Conservation (phyloP, 2,888 invertebrate genomes). For the Ceriagrion tenellum region DNA sequence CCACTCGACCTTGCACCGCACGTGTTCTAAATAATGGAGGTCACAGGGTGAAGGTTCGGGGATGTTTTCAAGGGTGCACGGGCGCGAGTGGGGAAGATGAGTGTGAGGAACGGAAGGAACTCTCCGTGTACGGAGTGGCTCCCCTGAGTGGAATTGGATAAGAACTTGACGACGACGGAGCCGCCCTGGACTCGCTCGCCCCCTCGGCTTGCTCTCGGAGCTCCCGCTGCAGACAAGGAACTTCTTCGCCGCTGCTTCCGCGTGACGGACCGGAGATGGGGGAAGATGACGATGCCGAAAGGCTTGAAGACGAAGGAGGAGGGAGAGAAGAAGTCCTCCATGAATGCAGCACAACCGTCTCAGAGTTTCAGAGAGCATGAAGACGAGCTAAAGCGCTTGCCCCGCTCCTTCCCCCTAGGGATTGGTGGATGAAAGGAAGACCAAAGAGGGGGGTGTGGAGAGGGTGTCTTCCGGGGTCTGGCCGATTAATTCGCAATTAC, state of each 20-base stretch:
- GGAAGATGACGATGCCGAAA: no score
- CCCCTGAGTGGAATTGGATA: not conserved
- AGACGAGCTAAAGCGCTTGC: not conserved
- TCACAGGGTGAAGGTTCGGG: no score
- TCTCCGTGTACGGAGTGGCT: no score
- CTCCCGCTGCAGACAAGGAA: not conserved
- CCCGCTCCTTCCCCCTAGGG: no score
- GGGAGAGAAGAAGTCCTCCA: not conserved
- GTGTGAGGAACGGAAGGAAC: no score
- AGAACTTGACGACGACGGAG: not conserved
- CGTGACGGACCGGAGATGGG: no score
- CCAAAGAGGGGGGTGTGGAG: not conserved
- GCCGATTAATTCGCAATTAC: slow-evolving; percentile 64
- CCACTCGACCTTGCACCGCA: no score
- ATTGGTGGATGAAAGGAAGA: not conserved
- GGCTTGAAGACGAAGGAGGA: not conserved
- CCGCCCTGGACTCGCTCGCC: not conserved
- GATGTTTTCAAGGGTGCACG: no score
- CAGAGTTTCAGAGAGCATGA: not conserved
- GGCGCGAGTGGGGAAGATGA: no score
- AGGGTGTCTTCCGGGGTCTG: not conserved
- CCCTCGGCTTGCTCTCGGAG: not conserved
- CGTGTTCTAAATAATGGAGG: no score
- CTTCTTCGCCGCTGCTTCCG: no score
- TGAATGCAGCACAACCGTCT: not conserved